Percentiles rank a stretch among this genome's conserved stretches.
These are phyloP conservation scores for Masnerella sp. DNA, from an alignment of 2,888 invertebrate genomes.

Conservation along the genomic window DNA sequence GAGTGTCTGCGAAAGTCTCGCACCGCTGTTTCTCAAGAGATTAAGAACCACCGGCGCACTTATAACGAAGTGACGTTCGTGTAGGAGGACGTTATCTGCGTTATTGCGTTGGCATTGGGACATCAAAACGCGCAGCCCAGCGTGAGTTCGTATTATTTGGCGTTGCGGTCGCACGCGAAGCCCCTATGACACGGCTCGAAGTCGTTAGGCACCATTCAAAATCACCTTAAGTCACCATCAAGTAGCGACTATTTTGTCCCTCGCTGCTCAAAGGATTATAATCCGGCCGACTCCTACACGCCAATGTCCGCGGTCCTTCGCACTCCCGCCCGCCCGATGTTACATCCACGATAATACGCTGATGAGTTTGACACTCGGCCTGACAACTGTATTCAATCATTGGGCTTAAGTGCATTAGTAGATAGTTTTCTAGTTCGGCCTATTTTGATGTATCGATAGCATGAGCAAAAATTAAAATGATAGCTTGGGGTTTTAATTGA, in stretches of 20 bases:
- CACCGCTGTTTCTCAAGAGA: conserved; percentile 66
- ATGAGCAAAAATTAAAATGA: too few species aligned
- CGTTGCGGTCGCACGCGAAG: conserved; percentile 67
- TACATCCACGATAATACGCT: conserved; percentile 39
- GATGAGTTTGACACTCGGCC: conserved; percentile 29
- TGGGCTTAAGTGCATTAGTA: conserved; percentile 11
- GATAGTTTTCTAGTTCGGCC: too few species aligned
- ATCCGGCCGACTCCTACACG: conserved; percentile 63
- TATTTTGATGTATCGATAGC: too few species aligned
- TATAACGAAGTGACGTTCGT: conserved; percentile 72
- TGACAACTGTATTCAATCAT: conserved; percentile 36
- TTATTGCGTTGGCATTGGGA: conserved; percentile 67
- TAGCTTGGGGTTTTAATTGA: too few species aligned
- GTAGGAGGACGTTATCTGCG: conserved; percentile 75
- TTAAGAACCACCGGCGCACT: conserved; percentile 70
- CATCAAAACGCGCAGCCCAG: conserved; percentile 69
- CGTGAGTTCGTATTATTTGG: conserved; percentile 76
- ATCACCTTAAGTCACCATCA: conserved; percentile 76
- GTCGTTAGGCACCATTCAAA: conserved; percentile 76
- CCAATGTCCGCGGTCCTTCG: conserved; percentile 26
- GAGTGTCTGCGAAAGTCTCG: conserved; percentile 54
- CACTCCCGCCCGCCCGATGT: conserved; percentile 33
- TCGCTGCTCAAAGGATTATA: conserved; percentile 63
- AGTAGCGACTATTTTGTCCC: conserved; percentile 74
- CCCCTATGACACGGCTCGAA: conserved; percentile 73